Conservation (phyloP, 2,797 vertebrate genomes). For the Nyctalus aviator region DNA sequence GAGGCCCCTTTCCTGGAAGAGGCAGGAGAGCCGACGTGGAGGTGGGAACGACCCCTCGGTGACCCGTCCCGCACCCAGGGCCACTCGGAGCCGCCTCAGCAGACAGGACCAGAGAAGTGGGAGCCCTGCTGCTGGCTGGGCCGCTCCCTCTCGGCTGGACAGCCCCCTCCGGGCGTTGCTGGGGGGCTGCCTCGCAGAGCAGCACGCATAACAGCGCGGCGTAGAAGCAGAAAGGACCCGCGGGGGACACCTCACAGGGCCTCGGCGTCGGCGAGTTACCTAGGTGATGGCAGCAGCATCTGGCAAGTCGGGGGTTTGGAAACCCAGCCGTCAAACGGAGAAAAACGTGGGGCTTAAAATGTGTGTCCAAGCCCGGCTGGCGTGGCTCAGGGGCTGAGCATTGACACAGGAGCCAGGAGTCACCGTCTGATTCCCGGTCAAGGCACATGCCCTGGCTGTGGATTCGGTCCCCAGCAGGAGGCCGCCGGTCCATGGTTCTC, state of each 20-base stretch:
- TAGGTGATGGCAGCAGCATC: conserved; percentile 61
- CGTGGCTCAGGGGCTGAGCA: too few relatives aligned
- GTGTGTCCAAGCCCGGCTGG: not conserved
- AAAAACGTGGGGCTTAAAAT: not conserved
- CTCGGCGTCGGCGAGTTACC: conserved; percentile 80
- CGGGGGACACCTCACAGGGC: not conserved
- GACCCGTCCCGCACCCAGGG: not conserved
- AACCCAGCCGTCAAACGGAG: not conserved
- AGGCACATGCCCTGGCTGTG: too few relatives aligned
- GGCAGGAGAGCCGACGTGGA: conserved; percentile 86
- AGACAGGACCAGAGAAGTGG: not conserved
- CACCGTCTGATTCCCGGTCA: too few relatives aligned
- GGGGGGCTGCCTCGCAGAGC: not conserved
- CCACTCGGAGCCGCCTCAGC: rapidly evolving
- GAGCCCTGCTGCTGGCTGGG: not conserved
- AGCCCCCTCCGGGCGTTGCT: not conserved
- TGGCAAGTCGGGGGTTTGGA: conserved; percentile 54
- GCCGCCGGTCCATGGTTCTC: too few relatives aligned
- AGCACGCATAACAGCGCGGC: not conserved
- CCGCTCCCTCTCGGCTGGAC: not conserved
- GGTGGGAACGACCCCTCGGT: conserved; percentile 42
- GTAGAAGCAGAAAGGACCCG: not conserved
- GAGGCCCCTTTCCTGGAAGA: conserved; percentile 88
- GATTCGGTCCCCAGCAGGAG: too few relatives aligned
- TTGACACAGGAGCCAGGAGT: too few relatives aligned